Evolutionary conservation across 1,140 invertebrate genomes (phyloP).

Genomic region (Microplitis demolitor): DNA sequence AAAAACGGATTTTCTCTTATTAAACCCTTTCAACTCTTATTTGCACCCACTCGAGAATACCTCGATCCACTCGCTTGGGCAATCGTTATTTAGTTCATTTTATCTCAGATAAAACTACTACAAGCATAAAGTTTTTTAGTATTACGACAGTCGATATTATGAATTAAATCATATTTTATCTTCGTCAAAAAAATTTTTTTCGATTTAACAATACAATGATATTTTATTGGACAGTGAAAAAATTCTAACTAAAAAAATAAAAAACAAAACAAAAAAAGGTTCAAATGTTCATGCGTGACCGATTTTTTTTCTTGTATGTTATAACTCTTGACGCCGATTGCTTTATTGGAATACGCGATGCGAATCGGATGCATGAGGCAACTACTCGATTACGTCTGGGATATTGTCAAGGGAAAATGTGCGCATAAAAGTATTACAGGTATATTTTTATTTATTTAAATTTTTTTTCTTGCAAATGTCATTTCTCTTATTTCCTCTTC

Average conservation of each 20-base stretch:
- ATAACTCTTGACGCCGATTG: neutral
- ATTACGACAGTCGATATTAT: neutral
- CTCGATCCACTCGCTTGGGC: neutral
- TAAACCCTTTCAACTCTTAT: slow-evolving; percentile 27
- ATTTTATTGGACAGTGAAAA: neutral
- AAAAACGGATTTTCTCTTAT: slow-evolving; percentile 30
- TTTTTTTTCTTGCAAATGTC: neutral
- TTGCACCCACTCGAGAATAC: neutral
- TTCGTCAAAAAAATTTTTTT: slow-evolving; percentile 10
- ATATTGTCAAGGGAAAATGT: slow-evolving; percentile 7
- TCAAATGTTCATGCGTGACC: neutral
- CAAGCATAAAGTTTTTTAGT: neutral
- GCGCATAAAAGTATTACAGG: neutral
- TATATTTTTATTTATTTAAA: neutral
- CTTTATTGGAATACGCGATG: slow-evolving; percentile 26
- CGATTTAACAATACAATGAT: neutral
- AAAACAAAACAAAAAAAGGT: neutral
- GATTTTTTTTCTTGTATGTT: neutral
- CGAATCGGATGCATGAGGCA: slow-evolving; percentile 16
- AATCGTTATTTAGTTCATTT: neutral
- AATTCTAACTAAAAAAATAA: neutral
- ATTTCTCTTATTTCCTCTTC: neutral
- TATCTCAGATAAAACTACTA: neutral
- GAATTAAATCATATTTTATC: neutral
- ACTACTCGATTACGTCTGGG: slow-evolving; percentile 18